Percentiles rank a stretch among this genome's conserved stretches.
Conservation (phyloP, 2,888 invertebrate species). For the Gryllus longicercus region DNA sequence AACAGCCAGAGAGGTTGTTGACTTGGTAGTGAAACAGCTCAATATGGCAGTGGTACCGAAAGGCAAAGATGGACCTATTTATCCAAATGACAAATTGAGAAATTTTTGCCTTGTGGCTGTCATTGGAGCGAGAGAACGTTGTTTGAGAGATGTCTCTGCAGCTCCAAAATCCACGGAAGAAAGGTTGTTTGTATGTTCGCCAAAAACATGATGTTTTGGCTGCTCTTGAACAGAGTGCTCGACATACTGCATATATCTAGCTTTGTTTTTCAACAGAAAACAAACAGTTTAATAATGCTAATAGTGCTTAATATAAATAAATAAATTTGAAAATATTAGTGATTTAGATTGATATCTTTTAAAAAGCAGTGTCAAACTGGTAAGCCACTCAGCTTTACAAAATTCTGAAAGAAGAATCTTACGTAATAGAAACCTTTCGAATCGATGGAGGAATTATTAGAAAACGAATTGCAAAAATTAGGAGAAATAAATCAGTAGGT, state of each 20-base stretch:
- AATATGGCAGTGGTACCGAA: constrained; percentile 84
- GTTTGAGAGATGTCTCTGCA: constrained; percentile 89
- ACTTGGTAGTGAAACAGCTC: no score
- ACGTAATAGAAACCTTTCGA: no score
- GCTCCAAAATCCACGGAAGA: constrained; percentile 93
- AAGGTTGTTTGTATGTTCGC: constrained; percentile 87
- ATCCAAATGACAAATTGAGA: constrained; percentile 74
- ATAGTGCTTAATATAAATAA: no score
- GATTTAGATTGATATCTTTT: background rate
- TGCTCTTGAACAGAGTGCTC: constrained; percentile 82
- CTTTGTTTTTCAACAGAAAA: background rate
- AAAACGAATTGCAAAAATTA: no score
- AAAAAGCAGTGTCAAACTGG: background rate
- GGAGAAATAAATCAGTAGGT: no score
- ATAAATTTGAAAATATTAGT: background rate
- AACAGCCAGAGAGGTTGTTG: no score
- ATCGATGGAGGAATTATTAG: no score
- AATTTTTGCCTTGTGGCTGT: constrained; percentile 95
- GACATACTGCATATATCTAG: constrained; percentile 64
- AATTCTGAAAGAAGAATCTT: no score
- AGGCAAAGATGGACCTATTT: constrained; percentile 81
- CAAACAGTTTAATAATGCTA: no score
- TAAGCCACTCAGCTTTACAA: no score
- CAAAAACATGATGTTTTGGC: constrained; percentile 86
- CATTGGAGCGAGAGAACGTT: constrained; percentile 90